phyloP scores from a whole-genome alignment of 2,797 vertebrate genomes.

The Muscicapa comitata region DNA sequence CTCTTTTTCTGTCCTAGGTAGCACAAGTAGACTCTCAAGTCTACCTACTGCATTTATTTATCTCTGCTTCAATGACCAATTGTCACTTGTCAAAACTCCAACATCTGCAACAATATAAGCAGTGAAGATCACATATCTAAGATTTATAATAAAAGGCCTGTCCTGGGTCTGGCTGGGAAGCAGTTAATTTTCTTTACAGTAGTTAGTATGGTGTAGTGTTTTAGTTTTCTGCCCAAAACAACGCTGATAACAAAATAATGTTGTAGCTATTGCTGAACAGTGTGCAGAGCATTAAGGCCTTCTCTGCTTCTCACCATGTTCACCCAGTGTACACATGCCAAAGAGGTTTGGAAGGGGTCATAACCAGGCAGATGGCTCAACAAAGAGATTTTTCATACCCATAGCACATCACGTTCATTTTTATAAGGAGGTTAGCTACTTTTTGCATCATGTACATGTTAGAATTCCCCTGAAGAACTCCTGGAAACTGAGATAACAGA shows the following conservation, averaged over 20 bases:
- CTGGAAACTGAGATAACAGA: not conserved
- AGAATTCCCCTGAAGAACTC: not conserved
- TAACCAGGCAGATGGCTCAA: not conserved
- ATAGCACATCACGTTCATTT: fast-evolving
- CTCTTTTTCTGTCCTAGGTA: not conserved
- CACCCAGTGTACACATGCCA: not conserved
- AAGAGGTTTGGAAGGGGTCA: not conserved
- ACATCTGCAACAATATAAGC: not conserved
- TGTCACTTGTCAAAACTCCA: not conserved
- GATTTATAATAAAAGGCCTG: not conserved
- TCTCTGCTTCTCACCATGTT: not conserved
- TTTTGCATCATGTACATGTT: not conserved
- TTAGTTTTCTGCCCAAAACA: not conserved
- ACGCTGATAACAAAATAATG: not conserved
- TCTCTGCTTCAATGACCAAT: not conserved
- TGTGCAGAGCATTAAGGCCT: not conserved
- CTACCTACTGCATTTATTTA: not conserved
- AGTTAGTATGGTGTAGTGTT: not conserved
- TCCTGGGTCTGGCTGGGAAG: not conserved
- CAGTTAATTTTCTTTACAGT: not conserved
- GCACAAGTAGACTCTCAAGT: not conserved
- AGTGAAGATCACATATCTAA: not conserved
- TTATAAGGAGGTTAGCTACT: not conserved
- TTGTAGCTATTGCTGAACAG: not conserved
- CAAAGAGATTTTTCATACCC: not conserved